phyloP scores from a whole-genome alignment of 92 coral and sea anemone species.

The Actinernus sp. region DNA sequence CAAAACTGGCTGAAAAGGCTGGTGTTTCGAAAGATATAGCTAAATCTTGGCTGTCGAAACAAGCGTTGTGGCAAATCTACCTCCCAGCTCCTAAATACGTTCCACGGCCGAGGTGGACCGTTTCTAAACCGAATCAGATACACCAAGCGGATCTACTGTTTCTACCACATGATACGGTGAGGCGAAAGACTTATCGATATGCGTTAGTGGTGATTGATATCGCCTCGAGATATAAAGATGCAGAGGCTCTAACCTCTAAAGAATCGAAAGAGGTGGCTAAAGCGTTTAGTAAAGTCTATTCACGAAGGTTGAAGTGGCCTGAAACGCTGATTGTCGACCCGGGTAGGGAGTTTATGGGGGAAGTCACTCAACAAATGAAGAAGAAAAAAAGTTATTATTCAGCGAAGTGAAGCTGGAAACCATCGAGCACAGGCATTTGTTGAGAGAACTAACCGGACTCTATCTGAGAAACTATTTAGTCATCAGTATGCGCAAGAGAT shows the following conservation, averaged over 20 bases:
- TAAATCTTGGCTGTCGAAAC: conserved; percentile 7
- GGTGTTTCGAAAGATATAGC: conserved; percentile 3
- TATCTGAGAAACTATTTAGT: conserved; percentile 23
- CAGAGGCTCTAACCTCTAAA: conserved; percentile 3
- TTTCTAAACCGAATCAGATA: neutral
- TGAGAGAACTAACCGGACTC: conserved; percentile 35
- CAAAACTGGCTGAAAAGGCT: conserved; percentile 18
- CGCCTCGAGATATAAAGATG: conserved; percentile 11
- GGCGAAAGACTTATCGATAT: conserved; percentile 11
- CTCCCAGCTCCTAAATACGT: conserved; percentile 17
- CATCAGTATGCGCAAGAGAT: conserved; percentile 46
- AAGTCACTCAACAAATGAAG: conserved; percentile 13
- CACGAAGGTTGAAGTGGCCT: conserved; percentile 21
- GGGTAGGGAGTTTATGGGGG: conserved; percentile 13
- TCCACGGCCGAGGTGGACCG: conserved; percentile 17
- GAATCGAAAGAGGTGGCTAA: conserved; percentile 4
- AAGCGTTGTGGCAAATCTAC: conserved; percentile 16
- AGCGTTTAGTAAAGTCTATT: conserved; percentile 25
- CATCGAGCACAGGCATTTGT: conserved; percentile 48
- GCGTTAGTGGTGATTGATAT: conserved; percentile 17
- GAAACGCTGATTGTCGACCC: conserved; percentile 16
- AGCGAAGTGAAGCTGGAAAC: conserved; percentile 44
- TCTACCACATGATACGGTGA: conserved; percentile 19
- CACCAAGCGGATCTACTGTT: conserved; percentile 5
- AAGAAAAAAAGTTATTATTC: conserved; percentile 19